Evolutionary conservation across 2,113 vertebrate genomes (phyloP).

Genomic region (Melanotaenia duboulayi): DNA sequence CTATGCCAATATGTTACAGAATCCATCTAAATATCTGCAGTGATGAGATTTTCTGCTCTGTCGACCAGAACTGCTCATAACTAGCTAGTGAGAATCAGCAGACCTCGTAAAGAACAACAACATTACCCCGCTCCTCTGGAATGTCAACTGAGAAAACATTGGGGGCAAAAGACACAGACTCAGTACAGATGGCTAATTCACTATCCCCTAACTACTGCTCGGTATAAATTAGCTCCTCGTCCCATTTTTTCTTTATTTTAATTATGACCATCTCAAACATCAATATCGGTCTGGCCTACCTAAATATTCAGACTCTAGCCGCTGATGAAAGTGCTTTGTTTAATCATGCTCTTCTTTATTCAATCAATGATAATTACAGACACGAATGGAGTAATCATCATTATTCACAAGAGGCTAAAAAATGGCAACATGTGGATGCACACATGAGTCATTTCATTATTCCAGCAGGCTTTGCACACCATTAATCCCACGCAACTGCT

Average conservation of each 20-base stretch:
- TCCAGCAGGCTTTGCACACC: conserved; percentile 48
- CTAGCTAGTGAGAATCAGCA: conserved; percentile 75
- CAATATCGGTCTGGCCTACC: conserved; percentile 28
- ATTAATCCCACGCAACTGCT: conserved; percentile 56
- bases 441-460: conserved; percentile 69
- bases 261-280: conserved; percentile 13
- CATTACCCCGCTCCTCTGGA: conserved; percentile 78
- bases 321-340: conserved; percentile 75
- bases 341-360: conserved; percentile 67
- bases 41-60: conserved; percentile 76
- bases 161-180: conserved; percentile 63
- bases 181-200: conserved; percentile 37
- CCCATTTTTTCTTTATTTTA: conserved; percentile 23
- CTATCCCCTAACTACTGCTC: conserved; percentile 37
- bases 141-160: conserved; percentile 79
- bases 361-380: conserved; percentile 61
- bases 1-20: conserved; percentile 60
- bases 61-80: conserved; percentile 73
- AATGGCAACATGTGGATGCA: conserved; percentile 38
- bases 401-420: conserved; percentile 62
- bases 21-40: conserved; percentile 66
- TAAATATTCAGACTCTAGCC: conserved; percentile 37
- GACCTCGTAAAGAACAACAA: conserved; percentile 79
- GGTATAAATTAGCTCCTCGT: conserved; percentile 8
- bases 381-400: conserved; percentile 66